A percentile compares a stretch with the other conserved stretches of the same genome.
These are phyloP conservation scores for Acromyrmex charruanus DNA, from an alignment of 1,140 invertebrate species.

Conservation along the genomic window DNA sequence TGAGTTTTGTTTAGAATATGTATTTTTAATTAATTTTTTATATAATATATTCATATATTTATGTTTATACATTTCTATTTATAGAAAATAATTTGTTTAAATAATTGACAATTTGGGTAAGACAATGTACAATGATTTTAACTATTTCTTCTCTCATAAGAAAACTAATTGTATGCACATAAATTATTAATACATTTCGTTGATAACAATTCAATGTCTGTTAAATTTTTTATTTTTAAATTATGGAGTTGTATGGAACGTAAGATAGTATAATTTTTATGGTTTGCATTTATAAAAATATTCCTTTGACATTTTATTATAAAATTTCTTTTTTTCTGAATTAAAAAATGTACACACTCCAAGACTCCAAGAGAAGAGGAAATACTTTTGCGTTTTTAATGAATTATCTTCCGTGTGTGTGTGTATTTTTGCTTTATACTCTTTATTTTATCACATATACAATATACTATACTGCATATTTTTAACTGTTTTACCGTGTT, in stretches of 20 bases:
- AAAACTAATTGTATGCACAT: background rate
- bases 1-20: background rate
- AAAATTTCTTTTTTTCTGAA: background rate
- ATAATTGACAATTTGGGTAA: background rate
- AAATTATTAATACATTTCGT: background rate
- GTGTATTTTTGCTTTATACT: background rate
- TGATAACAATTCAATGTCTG: background rate
- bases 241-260: background rate
- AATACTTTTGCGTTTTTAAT: background rate
- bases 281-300: background rate
- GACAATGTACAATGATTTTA: background rate
- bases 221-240: background rate
- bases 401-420: background rate
- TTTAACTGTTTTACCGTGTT: background rate
- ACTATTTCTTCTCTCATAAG: background rate
- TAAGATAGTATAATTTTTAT: background rate
- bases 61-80: background rate
- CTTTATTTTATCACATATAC: background rate
- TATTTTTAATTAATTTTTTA: slow-evolving; percentile 4
- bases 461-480: background rate
- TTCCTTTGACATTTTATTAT: background rate
- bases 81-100: background rate
- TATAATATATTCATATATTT: background rate
- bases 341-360: background rate
- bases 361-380: background rate